Base-by-base conservation (phyloP, 2,113 vertebrate species). In the Hipposideros armiger region DNA sequence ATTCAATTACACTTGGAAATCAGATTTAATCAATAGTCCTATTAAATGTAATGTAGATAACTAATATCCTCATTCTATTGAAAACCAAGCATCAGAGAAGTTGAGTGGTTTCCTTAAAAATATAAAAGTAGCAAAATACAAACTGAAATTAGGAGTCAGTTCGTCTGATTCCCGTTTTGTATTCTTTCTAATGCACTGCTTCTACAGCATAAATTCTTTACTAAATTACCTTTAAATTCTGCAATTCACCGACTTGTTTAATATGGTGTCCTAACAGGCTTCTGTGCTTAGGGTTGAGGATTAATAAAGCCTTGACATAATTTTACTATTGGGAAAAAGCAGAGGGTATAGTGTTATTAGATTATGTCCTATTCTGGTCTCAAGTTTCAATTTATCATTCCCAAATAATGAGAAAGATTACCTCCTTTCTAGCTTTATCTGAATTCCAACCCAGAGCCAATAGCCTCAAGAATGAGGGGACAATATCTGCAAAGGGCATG, bases 1-100 rank as follows among this genome's bases (percentile, higher is more conserved):
- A 60, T 24, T 60, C 24, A 11, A 26, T 60, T 60, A 26, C 58
- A 60, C 3, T 60, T 45, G 47, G 22, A 95, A 84, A 70, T 76
- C 54, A 95, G 32, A 80, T 26, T 95, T 92, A 64, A 83, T 32
- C 42, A 92, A 72, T 8, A 83, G 74, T 40, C 42, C n/a, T 76
- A 22, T 6, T 1, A 84, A 95, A 17, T 50, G 4, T 50, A 78
- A 77, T 13, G 4, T 45, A 91, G 40, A 94, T 22, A 92, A 4
- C 47, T 36, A 76, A 67, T 86, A 36, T 42, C 72, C 52, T 92
- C 28, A 77, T 19, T 87, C 77, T 83, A 11, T 3, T n/a, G 22
- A 89, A 70, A 40, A 94, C 4, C 11, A 50, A 90, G 16, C 26
- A 92, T 83, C 56, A 90, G 52, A 94, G 64, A 94, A 50, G 11